phyloP scores from a whole-genome alignment of 2,888 invertebrate genomes.

The Ephialtes manifestator region DNA sequence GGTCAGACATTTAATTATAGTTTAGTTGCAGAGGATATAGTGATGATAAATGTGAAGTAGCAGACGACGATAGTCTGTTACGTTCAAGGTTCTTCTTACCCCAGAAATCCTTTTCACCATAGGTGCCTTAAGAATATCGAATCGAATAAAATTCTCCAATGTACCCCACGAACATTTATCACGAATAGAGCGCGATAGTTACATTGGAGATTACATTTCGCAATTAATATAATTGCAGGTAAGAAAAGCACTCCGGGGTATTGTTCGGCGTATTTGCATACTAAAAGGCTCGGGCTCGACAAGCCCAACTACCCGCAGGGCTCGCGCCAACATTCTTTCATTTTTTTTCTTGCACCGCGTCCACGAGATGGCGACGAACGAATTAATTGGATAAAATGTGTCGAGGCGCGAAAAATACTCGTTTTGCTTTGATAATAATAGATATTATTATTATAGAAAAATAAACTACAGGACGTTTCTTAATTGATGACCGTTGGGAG shows the following conservation, averaged over 20 bases:
- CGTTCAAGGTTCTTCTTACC: background rate
- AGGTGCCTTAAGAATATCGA: slow-evolving; percentile 21
- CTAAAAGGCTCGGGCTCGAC: slow-evolving; percentile 75
- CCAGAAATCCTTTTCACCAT: background rate
- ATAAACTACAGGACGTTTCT: slow-evolving; percentile 39
- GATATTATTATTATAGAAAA: slow-evolving; percentile 30
- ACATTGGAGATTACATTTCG: slow-evolving; percentile 60
- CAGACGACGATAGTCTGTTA: slow-evolving; percentile 30
- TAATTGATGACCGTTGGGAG: slow-evolving; percentile 58
- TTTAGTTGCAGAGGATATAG: slow-evolving; percentile 24
- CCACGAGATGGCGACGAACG: slow-evolving; percentile 69
- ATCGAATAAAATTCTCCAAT: slow-evolving; percentile 29
- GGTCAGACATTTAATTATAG: slow-evolving; percentile 59
- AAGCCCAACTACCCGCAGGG: slow-evolving; percentile 56
- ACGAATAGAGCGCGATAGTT: slow-evolving; percentile 33
- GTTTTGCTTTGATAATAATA: slow-evolving; percentile 24
- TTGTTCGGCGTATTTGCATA: slow-evolving; percentile 78
- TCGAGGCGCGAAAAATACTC: slow-evolving; percentile 62
- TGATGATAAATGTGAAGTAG: slow-evolving; percentile 4
- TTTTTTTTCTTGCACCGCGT: slow-evolving; percentile 68
- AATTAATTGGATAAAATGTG: slow-evolving; percentile 80
- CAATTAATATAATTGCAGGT: slow-evolving; percentile 65
- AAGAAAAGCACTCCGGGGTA: slow-evolving; percentile 58
- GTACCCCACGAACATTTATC: slow-evolving; percentile 17
- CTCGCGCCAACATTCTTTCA: slow-evolving; percentile 36